These are phyloP conservation scores for Ptychadena robeensis DNA, from an alignment of 2,797 vertebrate species.

Conservation along the genomic window DNA sequence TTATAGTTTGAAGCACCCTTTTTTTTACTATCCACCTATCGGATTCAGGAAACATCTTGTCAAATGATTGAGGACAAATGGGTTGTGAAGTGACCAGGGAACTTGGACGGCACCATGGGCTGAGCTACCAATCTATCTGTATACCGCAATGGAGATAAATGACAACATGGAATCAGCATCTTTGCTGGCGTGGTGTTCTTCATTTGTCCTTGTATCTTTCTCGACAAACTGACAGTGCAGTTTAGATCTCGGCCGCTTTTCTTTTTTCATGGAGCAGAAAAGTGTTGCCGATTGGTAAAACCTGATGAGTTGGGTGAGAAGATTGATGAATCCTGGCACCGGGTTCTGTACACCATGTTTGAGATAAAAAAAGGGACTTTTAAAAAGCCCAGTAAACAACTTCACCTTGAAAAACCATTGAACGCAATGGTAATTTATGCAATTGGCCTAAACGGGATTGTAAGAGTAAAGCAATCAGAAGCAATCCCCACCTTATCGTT, in stretches of 20 bases:
- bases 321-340: conserved; percentile 4
- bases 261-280: background rate
- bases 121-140: background rate
- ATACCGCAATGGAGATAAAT: conserved; percentile 1
- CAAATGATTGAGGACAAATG: background rate
- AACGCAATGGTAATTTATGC: background rate
- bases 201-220: conserved; percentile 4
- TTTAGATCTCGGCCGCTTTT: background rate
- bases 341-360: background rate
- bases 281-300: background rate
- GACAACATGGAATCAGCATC: conserved; percentile 6
- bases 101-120: background rate
- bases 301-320: background rate
- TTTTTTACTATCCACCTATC: background rate
- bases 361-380: background rate
- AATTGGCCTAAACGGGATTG: background rate
- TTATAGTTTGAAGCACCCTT: background rate
- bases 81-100: background rate
- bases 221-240: background rate
- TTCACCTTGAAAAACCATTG: background rate
- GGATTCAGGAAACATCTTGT: background rate
- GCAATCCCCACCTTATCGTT: background rate
- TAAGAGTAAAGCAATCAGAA: background rate
- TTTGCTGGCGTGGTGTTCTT: background rate
- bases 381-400: conserved; percentile 8